Evolutionary conservation across 2,888 invertebrate genomes (phyloP).

Genomic region (Sinopyrophorus schimmeli): DNA sequence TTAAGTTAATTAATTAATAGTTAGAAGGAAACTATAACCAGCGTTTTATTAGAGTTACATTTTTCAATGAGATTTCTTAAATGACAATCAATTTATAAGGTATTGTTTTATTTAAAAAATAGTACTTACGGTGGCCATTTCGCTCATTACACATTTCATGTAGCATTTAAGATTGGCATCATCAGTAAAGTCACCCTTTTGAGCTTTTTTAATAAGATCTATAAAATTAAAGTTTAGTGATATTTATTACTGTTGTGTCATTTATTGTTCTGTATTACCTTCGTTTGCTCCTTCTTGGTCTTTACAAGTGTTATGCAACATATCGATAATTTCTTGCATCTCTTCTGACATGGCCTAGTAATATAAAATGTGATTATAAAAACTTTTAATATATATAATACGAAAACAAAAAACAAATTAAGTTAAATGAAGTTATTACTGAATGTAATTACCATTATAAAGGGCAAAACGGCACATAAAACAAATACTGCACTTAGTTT

Average conservation of each 20-base stretch:
- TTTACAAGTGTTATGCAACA: constrained; percentile 51
- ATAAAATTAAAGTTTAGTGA: constrained; percentile 11
- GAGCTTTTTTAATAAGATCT: constrained; percentile 46
- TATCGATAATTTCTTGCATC: constrained; percentile 49
- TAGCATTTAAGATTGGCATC: constrained; percentile 51
- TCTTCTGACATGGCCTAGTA: constrained; percentile 43
- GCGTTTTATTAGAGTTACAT: too few relatives aligned
- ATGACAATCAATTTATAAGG: too few relatives aligned
- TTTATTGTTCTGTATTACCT: constrained; percentile 41
- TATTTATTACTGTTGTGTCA: neutral
- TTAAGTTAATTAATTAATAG: too few relatives aligned
- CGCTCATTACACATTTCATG: constrained; percentile 47
- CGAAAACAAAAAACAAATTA: neutral
- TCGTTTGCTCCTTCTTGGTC: constrained; percentile 50
- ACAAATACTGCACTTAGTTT: too few relatives aligned
- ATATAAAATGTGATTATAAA: too few relatives aligned
- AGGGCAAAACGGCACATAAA: too few relatives aligned
- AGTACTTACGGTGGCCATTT: constrained; percentile 47
- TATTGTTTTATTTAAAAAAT: too few relatives aligned
- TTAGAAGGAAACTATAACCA: too few relatives aligned
- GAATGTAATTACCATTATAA: too few relatives aligned
- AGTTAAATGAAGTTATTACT: too few relatives aligned
- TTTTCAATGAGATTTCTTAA: too few relatives aligned
- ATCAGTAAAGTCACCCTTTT: constrained; percentile 48
- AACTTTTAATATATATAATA: neutral